Conservation (phyloP, 1,140 invertebrate species). For the Triops cancriformis region DNA sequence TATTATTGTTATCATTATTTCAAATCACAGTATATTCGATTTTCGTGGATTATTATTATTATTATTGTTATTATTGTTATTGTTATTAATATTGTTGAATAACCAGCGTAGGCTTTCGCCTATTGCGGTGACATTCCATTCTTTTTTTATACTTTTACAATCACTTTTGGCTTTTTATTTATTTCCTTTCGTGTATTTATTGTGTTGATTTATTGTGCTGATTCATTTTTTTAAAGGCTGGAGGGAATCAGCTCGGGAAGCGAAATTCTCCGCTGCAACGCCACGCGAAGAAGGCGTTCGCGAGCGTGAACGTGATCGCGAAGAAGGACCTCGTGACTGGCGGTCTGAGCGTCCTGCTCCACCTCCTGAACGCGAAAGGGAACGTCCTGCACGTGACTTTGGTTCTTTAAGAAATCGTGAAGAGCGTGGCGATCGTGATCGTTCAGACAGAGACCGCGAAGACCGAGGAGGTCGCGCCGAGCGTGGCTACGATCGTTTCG, state of each 20-base stretch:
- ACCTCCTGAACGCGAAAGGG: neutral
- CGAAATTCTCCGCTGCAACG: neutral
- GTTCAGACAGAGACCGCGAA: slow-evolving; percentile 22
- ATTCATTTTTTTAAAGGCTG: neutral
- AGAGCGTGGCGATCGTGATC: slow-evolving; percentile 17
- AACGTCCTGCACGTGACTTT: neutral
- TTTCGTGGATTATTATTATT: too few relatives aligned
- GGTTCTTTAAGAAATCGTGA: neutral
- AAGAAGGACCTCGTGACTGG: neutral
- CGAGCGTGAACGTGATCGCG: neutral
- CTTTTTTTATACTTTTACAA: too few relatives aligned
- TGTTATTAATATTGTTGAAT: too few relatives aligned
- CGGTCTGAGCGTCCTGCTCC: neutral
- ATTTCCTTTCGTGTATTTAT: neutral
- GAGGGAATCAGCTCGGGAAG: neutral
- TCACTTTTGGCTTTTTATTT: too few relatives aligned
- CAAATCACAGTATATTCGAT: too few relatives aligned
- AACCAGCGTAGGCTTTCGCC: too few relatives aligned
- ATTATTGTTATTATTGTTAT: too few relatives aligned
- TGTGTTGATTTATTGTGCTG: neutral
- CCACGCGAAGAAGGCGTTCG: neutral
- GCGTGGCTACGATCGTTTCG: neutral
- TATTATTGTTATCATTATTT: too few relatives aligned
- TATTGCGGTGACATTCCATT: too few relatives aligned
- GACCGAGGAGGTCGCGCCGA: slow-evolving; percentile 1